phyloP scores from a whole-genome alignment of 2,888 invertebrate genomes.

The Aelia acuminata region DNA sequence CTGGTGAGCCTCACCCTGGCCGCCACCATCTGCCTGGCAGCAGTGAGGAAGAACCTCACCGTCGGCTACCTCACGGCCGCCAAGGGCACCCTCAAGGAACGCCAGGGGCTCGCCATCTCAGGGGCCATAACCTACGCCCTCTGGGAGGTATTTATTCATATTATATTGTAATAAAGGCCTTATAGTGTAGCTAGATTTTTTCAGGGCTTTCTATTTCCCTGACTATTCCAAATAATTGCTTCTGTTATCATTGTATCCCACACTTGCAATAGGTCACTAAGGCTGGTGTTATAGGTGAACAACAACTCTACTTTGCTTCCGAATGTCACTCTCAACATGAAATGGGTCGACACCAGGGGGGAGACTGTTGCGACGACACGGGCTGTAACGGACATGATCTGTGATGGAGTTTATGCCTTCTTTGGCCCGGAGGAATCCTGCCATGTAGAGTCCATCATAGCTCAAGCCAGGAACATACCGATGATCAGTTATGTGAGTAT shows the following conservation, averaged over 20 bases:
- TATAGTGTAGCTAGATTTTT: not conserved
- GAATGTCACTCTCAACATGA: constrained; percentile 79
- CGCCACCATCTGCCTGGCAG: constrained; percentile 73
- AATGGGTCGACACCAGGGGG: constrained; percentile 89
- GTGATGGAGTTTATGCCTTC: constrained; percentile 90
- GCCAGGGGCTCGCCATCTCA: constrained; percentile 89
- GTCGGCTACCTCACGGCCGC: constrained; percentile 90
- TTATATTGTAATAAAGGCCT: not conserved
- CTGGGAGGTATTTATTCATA: constrained; percentile 76
- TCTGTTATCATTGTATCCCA: constrained; percentile 7
- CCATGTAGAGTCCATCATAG: constrained; percentile 93
- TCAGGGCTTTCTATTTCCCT: not conserved
- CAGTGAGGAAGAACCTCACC: constrained; percentile 74
- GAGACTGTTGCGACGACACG: constrained; percentile 86
- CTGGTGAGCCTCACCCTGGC: constrained; percentile 75
- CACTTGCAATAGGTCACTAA: constrained; percentile 36
- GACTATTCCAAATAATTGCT: not conserved
- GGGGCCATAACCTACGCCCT: constrained; percentile 93
- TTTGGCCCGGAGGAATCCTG: constrained; percentile 97
- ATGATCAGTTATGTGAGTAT: constrained; percentile 96
- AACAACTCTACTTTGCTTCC: constrained; percentile 78
- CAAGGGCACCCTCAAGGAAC: constrained; percentile 81
- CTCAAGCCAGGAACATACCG: constrained; percentile 93
- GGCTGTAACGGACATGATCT: constrained; percentile 91
- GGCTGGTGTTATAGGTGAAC: constrained; percentile 76